phyloP scores from a whole-genome alignment of 2,888 invertebrate species.

The Mechanitis messenoides region DNA sequence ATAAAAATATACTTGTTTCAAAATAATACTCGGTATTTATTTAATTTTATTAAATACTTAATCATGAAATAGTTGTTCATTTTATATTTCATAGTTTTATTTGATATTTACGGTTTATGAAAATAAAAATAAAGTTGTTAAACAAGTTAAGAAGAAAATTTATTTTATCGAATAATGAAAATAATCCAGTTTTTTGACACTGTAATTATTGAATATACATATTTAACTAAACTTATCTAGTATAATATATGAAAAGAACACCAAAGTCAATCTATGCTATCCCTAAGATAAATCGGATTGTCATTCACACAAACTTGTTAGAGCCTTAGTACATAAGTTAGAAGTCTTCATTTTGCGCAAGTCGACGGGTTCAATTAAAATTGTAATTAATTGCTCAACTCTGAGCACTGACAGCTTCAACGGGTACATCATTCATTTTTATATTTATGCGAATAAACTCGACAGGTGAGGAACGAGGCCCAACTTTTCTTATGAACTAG shows the following conservation, averaged over 20 bases:
- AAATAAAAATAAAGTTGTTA: too few relatives aligned
- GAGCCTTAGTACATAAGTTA: constrained; percentile 26
- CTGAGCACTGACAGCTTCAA: constrained; percentile 59
- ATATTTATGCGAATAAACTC: constrained; percentile 66
- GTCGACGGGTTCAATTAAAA: constrained; percentile 65
- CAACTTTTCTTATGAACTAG: constrained; percentile 48
- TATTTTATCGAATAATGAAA: too few relatives aligned
- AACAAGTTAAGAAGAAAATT: too few relatives aligned
- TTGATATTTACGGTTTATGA: too few relatives aligned
- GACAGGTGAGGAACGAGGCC: constrained; percentile 60
- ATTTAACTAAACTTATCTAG: too few relatives aligned
- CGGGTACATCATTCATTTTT: constrained; percentile 67
- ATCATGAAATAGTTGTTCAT: too few relatives aligned
- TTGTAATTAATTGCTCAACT: constrained; percentile 68
- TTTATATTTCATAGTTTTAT: too few relatives aligned
- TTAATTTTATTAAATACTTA: too few relatives aligned
- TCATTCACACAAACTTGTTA: constrained; percentile 36
- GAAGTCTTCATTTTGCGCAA: constrained; percentile 34
- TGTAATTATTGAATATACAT: too few relatives aligned
- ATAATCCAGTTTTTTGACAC: too few relatives aligned
- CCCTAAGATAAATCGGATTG: constrained; percentile 21
- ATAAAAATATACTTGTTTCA: too few relatives aligned
- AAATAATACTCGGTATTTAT: too few relatives aligned
- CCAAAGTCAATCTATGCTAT: not conserved
- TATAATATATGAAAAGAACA: not conserved